Conservation (phyloP, 2,113 vertebrate genomes). For the Bucco capensis region DNA sequence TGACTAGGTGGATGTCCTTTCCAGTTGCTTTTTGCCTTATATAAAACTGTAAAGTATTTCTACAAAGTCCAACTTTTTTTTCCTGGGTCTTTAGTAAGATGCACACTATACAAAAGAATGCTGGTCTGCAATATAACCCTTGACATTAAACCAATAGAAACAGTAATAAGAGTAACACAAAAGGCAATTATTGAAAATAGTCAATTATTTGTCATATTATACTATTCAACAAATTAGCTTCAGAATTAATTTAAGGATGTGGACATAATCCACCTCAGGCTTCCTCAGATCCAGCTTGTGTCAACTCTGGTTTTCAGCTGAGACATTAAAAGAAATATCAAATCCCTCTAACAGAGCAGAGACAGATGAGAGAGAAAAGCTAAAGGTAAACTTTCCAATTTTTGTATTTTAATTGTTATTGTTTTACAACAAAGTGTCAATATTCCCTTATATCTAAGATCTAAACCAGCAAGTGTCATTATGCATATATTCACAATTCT, state of each 20-base stretch:
- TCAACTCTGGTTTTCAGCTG: neutral
- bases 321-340: neutral
- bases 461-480: neutral
- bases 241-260: neutral
- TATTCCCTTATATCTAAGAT: neutral
- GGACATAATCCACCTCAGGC: neutral
- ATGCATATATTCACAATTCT: neutral
- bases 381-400: neutral
- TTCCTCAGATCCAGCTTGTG: neutral
- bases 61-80: neutral
- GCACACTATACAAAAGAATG: neutral
- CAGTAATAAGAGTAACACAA: neutral
- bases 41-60: neutral
- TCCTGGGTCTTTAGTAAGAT: neutral
- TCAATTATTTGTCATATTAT: neutral
- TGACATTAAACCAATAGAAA: neutral
- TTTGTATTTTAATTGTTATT: neutral
- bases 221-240: neutral
- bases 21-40: neutral
- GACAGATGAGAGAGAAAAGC: neutral
- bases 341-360: neutral
- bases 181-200: neutral
- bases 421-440: neutral
- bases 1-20: neutral
- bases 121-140: neutral